These are phyloP conservation scores for Centroberyx gerrardi DNA, from an alignment of 2,797 vertebrate genomes.

Conservation along the genomic window DNA sequence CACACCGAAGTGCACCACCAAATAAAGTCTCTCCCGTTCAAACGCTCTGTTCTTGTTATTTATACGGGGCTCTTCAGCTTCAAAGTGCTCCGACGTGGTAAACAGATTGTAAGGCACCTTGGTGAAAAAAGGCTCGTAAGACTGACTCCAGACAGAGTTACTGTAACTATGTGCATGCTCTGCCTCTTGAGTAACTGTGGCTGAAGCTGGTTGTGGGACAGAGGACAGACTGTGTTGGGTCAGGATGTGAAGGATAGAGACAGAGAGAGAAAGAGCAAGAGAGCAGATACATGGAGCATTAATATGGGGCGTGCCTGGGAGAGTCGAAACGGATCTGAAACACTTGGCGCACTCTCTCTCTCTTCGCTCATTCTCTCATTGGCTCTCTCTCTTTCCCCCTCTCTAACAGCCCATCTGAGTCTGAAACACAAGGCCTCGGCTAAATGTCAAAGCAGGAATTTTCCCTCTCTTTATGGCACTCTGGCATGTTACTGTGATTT, in stretches of 20 bases:
- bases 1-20: constrained; percentile 3
- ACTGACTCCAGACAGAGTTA: constrained; percentile 41
- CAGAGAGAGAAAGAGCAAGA: not conserved
- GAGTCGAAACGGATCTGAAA: constrained; percentile 68
- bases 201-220: constrained; percentile 21
- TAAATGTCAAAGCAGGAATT: constrained; percentile 79
- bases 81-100: constrained; percentile 33
- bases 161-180: constrained; percentile 26
- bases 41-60: constrained; percentile 35
- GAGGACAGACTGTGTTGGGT: constrained; percentile 37
- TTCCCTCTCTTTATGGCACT: constrained; percentile 69
- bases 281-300: constrained; percentile 53
- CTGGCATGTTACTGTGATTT: constrained; percentile 74
- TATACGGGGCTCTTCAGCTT: constrained; percentile 26
- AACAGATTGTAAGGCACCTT: constrained; percentile 57
- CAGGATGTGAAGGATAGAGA: constrained; percentile 47
- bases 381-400: constrained; percentile 22
- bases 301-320: constrained; percentile 70
- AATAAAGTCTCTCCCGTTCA: constrained; percentile 38
- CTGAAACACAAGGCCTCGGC: constrained; percentile 60
- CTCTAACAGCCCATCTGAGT: constrained; percentile 37
- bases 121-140: not conserved
- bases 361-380: constrained; percentile 35
- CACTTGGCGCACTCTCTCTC: constrained; percentile 53
- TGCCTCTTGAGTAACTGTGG: constrained; percentile 45